A percentile compares a stretch with the other conserved stretches of the same genome.
Evolutionary conservation across 1,140 invertebrate genomes (phyloP).

Genomic region (Nephila pilipes): DNA sequence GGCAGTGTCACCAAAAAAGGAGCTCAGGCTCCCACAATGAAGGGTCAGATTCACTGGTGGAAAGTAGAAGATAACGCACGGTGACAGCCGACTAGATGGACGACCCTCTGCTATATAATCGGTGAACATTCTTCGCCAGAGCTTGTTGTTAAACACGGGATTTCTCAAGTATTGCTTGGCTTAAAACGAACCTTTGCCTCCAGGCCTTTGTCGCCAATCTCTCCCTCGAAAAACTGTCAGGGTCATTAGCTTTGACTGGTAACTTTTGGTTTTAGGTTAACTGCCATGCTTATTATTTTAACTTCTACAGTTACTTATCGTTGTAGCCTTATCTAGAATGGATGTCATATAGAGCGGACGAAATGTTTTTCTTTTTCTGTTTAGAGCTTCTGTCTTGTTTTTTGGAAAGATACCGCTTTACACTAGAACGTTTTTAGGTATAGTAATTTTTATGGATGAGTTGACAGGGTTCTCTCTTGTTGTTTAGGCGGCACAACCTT

Average conservation of each 20-base stretch:
- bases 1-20: constrained; percentile 44
- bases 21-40: background rate
- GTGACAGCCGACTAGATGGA: constrained; percentile 32
- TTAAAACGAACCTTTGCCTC: background rate
- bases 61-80: constrained; percentile 5
- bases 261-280: constrained; percentile 26
- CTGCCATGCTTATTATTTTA: background rate
- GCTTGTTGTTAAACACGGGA: constrained; percentile 45
- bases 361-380: background rate
- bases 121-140: constrained; percentile 6
- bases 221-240: background rate
- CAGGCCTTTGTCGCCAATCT: background rate
- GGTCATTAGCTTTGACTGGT: constrained; percentile 27
- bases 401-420: background rate
- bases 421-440: background rate
- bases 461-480: background rate
- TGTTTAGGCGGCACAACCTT: background rate
- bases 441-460: background rate
- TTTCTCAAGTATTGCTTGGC: constrained; percentile 15
- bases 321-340: background rate
- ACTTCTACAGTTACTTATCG: constrained; percentile 8
- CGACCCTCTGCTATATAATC: constrained; percentile 25
- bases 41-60: background rate
- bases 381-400: constrained; percentile 14
- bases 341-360: constrained; percentile 3